These are phyloP conservation scores for Malurus elegans DNA, from an alignment of 2,113 vertebrate species.

Conservation along the genomic window DNA sequence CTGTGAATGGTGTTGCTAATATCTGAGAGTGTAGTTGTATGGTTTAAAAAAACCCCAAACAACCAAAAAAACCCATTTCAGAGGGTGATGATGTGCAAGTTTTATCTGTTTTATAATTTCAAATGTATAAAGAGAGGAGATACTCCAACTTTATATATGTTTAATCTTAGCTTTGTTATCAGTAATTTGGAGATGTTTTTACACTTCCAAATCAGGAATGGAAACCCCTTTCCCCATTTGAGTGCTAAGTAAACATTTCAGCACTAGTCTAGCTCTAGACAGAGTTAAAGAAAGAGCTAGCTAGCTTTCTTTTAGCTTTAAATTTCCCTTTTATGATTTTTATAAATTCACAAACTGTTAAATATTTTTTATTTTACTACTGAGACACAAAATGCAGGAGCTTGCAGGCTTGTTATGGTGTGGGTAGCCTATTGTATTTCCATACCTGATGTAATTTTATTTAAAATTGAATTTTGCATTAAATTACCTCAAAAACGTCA, in stretches of 20 bases:
- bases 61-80: not conserved
- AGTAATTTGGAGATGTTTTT: not conserved
- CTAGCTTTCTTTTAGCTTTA: not conserved
- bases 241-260: not conserved
- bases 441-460: not conserved
- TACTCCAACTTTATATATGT: not conserved
- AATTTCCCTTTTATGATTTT: not conserved
- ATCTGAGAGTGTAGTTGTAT: not conserved
- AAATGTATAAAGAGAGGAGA: not conserved
- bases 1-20: not conserved
- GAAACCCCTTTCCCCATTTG: not conserved
- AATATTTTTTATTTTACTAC: not conserved
- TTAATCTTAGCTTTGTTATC: not conserved
- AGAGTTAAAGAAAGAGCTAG: not conserved
- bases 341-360: not conserved
- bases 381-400: not conserved
- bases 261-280: not conserved
- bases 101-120: not conserved
- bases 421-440: not conserved
- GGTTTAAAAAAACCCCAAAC: not conserved
- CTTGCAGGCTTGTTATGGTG: not conserved
- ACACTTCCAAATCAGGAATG: not conserved
- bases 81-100: not conserved
- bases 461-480: slow-evolving; percentile 7
- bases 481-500: not conserved